Conservation (phyloP, 2,113 vertebrate species). For the Eupsittula cactorum region DNA sequence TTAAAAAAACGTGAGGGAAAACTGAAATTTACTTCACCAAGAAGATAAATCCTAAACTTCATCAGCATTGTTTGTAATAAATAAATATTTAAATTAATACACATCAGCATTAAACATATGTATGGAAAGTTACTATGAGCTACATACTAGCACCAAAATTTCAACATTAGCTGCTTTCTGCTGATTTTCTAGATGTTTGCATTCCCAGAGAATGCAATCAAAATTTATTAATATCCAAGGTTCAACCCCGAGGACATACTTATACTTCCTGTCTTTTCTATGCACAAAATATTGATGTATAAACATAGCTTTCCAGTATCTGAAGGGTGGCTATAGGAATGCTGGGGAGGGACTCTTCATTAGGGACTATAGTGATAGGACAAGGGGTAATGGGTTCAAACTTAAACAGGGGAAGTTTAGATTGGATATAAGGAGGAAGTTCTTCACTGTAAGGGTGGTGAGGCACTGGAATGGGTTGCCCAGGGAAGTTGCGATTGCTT, state of each 20-base stretch:
- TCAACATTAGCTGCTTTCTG: neutral
- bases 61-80: neutral
- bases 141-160: neutral
- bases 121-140: neutral
- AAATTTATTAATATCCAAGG: neutral
- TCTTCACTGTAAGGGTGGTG: no score
- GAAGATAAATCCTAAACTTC: neutral
- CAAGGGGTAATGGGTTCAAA: no score
- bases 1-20: neutral
- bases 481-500: no score
- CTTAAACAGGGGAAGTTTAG: no score
- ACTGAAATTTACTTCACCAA: neutral
- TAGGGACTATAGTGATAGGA: no score
- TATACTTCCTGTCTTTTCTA: neutral
- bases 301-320: neutral
- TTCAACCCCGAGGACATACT: neutral
- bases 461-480: no score
- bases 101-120: neutral
- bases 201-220: neutral
- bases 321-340: no score
- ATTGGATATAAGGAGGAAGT: no score
- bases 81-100: neutral
- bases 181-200: neutral
- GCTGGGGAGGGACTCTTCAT: no score
- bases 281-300: neutral